Base-by-base conservation (phyloP, 1,140 invertebrate species). In the Psilanteris sp. region DNA sequence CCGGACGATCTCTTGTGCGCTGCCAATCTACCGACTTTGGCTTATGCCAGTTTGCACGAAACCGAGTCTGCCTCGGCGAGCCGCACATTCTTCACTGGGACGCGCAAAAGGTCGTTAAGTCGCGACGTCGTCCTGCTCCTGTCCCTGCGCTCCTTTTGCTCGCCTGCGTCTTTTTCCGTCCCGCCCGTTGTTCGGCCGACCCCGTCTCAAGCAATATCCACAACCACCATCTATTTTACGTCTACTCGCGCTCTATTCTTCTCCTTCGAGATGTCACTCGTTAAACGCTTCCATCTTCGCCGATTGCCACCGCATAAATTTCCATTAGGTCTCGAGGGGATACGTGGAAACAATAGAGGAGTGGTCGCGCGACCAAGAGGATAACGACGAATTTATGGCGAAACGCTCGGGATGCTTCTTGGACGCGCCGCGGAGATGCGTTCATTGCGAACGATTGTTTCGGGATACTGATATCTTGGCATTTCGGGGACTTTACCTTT, bases 241-340 rank as follows among this genome's bases (percentile, higher is more conserved):
- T 54, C 59, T 59, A 66, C 54, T 66, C 55, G 50, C 34, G 43
- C 52, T 59, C 71, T 67, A 74, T 76, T 76, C 50, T 70, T 70
- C 52, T 64, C 22, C 36, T 64, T 44, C 48, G 34, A 52, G 57
- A 72, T 37, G 68, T 77, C 75, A 77, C 55, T 73, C 62, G 75
- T 77, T 73, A 77, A 77, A 73, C 50, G 68, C 75, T 67, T 77
- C 75, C 70, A 77, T 68, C 75, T 77, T 73, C 46, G 55, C 55
- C 75, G 75, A 77, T 77, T 73, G 62, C 61, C 68, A 73, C 68
- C 68, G 62, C 75, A 77, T 77, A 77, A 77, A 77, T 77, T 73
- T 73, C 68, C 75, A 77, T 77, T 77, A 77, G 70, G 59, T 44
- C 62, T 36, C 20, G 20, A n/a, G n/a, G 20, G 36, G 68, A 67